Conservation (phyloP, 2,888 invertebrate genomes). For the Sinopyrophorus schimmeli region DNA sequence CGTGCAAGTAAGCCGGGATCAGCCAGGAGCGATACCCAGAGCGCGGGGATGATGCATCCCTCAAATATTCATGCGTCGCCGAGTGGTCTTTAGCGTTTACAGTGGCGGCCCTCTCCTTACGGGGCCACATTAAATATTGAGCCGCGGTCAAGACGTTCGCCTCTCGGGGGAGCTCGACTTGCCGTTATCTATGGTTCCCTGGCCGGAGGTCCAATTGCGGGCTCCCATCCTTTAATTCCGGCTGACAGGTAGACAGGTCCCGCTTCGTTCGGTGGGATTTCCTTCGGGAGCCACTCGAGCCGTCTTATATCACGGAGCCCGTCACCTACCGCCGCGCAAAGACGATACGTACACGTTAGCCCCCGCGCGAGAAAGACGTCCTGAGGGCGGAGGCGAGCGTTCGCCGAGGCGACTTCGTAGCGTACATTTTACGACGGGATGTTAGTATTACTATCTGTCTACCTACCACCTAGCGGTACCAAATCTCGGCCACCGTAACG, state of each 20-base stretch:
- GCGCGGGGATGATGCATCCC: constrained; percentile 49
- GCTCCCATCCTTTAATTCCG: constrained; percentile 62
- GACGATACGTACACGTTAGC: constrained; percentile 25
- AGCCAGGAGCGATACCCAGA: constrained; percentile 52
- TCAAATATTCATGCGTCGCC: constrained; percentile 53
- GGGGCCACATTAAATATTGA: constrained; percentile 53
- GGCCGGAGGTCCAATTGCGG: constrained; percentile 48
- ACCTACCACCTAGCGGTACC: neutral
- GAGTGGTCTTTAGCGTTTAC: constrained; percentile 48
- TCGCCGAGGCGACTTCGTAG: too few relatives aligned
- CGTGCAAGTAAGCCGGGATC: constrained; percentile 59
- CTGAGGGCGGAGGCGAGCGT: too few relatives aligned
- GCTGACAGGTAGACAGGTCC: constrained; percentile 59
- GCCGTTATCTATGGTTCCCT: constrained; percentile 52
- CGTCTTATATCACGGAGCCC: constrained; percentile 49
- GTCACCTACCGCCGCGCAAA: constrained; percentile 37
- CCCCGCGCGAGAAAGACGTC: too few relatives aligned
- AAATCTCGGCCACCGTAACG: constrained; percentile 46
- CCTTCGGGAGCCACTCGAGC: constrained; percentile 51
- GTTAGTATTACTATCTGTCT: neutral
- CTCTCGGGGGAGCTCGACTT: constrained; percentile 48
- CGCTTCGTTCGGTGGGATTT: constrained; percentile 48
- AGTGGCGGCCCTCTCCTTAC: constrained; percentile 43
- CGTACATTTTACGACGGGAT: neutral
- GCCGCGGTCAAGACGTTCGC: constrained; percentile 47